Base-by-base conservation (phyloP, 2,888 invertebrate genomes). In the Gandaritis pyraliata region DNA sequence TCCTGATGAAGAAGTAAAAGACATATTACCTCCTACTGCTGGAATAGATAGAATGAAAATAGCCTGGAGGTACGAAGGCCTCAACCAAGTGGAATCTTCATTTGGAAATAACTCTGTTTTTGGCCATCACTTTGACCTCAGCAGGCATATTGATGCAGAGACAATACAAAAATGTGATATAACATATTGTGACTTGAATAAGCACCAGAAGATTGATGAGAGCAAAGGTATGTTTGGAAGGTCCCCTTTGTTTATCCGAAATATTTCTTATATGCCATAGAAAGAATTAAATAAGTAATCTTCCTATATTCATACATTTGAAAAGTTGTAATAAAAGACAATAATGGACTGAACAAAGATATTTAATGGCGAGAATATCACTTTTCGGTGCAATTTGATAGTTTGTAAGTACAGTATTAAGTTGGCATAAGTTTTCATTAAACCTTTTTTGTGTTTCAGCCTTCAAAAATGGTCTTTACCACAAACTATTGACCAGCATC, bases 31-130 rank as follows among this genome's bases (percentile, higher is more conserved):
- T 23, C 39, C 53, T 18, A 58, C 72, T 23, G 71, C 71, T 33
- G 77, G 75, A 61, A 78, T 87, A 39, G 93, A 94, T 69, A 94
- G 95, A 72, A 95, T 98, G 94, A 95, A 95, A 81, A 98, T 98
- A 81, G 98, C 98, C 0, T 98, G 98, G 96, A 93, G 98, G 62
- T 98, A 98, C 85, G 95, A 96, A 79, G 95, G 96, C 66, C 92
- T 97, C 70, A 94, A 94, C 33, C 91, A 94, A 61, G 92, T 95
- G 0, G 94, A 95, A 68, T 89, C 75, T 72, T 93, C 82, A 71
- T 91, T 85, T 87, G 93, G 88, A 71, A 87, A 74, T 66, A 86
- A 80, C 68, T 83, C 86, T 46, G 88, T 84, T 70, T 95, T 96
- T 85, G 96, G 97, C 0, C 96, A 97, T 82, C 95, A 95, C 78